phyloP scores from a whole-genome alignment of 2,113 vertebrate species.

The Phylloscopus trochiloides region DNA sequence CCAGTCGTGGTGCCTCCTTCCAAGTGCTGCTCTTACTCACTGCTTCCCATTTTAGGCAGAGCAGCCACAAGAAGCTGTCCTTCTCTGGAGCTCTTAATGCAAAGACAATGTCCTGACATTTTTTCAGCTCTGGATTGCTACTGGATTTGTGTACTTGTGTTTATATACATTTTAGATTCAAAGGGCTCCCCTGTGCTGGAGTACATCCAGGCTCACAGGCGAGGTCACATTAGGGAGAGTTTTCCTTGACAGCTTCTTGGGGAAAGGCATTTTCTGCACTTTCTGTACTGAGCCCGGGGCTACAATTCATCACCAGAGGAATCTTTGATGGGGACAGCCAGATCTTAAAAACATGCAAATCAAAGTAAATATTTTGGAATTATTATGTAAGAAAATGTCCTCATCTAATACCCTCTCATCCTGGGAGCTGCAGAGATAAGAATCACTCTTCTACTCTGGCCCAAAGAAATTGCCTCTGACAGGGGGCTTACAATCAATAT shows the following conservation, averaged over 20 bases:
- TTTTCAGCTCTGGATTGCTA: conserved; percentile 28
- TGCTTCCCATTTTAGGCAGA: conserved; percentile 43
- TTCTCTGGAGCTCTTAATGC: not conserved
- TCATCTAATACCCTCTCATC: not conserved
- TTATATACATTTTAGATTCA: conserved; percentile 47
- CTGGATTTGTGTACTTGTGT: conserved; percentile 33
- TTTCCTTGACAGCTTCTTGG: not conserved
- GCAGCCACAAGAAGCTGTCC: not conserved
- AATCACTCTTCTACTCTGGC: not conserved
- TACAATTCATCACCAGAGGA: not conserved
- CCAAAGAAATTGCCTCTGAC: not conserved
- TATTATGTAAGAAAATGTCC: not conserved
- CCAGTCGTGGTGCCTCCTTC: not conserved
- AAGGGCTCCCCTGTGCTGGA: conserved; percentile 34
- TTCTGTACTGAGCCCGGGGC: not conserved
- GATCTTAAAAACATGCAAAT: not conserved
- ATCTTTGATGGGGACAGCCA: not conserved
- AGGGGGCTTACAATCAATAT: not conserved
- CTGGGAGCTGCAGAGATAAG: not conserved
- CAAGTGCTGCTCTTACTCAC: not conserved
- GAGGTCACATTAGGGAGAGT: not conserved
- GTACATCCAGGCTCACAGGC: not conserved
- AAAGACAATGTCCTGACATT: not conserved
- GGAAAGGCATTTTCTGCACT: not conserved
- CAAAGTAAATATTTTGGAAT: not conserved